Evolutionary conservation across 2,888 invertebrate species (phyloP).

Genomic region (Diabrotica balteata): DNA sequence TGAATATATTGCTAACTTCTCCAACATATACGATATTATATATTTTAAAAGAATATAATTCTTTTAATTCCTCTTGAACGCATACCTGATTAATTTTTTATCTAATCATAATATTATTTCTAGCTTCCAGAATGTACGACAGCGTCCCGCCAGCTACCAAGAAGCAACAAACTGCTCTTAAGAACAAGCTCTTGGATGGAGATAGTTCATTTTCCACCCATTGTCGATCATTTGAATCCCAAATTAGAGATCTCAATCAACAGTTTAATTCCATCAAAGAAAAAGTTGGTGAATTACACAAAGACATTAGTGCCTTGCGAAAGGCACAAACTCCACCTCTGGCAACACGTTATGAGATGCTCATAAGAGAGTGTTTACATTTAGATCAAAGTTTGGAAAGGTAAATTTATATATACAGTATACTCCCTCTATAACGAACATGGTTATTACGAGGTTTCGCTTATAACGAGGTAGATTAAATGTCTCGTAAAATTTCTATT

Average conservation of each 20-base stretch:
- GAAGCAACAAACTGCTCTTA: constrained; percentile 57
- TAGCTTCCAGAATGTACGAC: constrained; percentile 55
- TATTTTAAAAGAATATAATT: too few species aligned
- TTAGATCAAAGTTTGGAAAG: constrained; percentile 69
- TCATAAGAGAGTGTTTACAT: constrained; percentile 66
- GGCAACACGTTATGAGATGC: constrained; percentile 62
- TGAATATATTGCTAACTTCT: too few species aligned
- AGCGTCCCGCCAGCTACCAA: constrained; percentile 55
- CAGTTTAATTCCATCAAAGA: constrained; percentile 69
- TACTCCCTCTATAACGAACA: too few species aligned
- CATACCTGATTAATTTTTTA: too few species aligned
- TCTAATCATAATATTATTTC: constrained; percentile 21
- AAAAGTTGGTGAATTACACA: constrained; percentile 71
- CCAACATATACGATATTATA: too few species aligned
- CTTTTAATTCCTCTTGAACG: too few species aligned
- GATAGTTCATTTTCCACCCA: constrained; percentile 70
- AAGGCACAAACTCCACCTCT: constrained; percentile 58
- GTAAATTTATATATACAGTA: constrained; percentile 30
- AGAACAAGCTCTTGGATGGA: constrained; percentile 60
- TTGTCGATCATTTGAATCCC: constrained; percentile 67
- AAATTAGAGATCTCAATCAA: constrained; percentile 67
- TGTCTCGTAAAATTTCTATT: too few species aligned
- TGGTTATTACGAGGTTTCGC: too few species aligned
- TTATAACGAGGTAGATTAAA: too few species aligned
- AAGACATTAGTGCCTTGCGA: constrained; percentile 71